These are phyloP conservation scores for Scaptomyza tumidula DNA, from an alignment of 2,888 invertebrate species.

Conservation along the genomic window DNA sequence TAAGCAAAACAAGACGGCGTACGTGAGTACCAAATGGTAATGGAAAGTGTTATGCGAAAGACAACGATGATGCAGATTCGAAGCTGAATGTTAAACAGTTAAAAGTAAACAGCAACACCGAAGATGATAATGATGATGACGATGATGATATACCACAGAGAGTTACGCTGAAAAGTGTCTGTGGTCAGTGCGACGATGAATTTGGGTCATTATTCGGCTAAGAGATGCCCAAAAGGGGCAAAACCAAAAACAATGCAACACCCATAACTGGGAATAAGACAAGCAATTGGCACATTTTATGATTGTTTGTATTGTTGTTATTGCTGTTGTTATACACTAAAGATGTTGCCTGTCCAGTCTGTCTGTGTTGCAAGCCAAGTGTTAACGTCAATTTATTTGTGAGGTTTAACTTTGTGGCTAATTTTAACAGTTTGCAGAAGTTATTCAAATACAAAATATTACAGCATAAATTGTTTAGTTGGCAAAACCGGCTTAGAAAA, in stretches of 20 bases:
- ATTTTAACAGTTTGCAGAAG: slow-evolving; percentile 5
- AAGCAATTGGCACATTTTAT: slow-evolving; percentile 56
- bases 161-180: slow-evolving; percentile 52
- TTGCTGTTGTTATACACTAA: slow-evolving; percentile 12
- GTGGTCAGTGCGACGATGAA: slow-evolving; percentile 68
- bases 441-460: neutral
- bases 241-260: slow-evolving; percentile 16
- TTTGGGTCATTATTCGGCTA: slow-evolving; percentile 74
- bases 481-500: neutral
- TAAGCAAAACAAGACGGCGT: slow-evolving; percentile 28
- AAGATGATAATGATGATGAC: slow-evolving; percentile 12
- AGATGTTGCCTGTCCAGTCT: slow-evolving; percentile 36
- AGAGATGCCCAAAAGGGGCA: slow-evolving; percentile 32
- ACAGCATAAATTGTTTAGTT: slow-evolving; percentile 16
- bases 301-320: slow-evolving; percentile 14
- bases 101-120: slow-evolving; percentile 20
- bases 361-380: slow-evolving; percentile 22
- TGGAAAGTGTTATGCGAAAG: slow-evolving; percentile 75
- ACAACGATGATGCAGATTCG: slow-evolving; percentile 17
- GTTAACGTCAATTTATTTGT: slow-evolving; percentile 14
- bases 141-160: slow-evolving; percentile 22
- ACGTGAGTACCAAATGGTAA: slow-evolving; percentile 61
- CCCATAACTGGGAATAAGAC: slow-evolving; percentile 30
- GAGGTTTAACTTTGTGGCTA: slow-evolving; percentile 13
- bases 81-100: slow-evolving; percentile 13